Evolutionary conservation across 2,113 vertebrate genomes (phyloP), one percentile per base, ranked within the genome.

Genomic region (Ceuthmochares aereus): DNA sequence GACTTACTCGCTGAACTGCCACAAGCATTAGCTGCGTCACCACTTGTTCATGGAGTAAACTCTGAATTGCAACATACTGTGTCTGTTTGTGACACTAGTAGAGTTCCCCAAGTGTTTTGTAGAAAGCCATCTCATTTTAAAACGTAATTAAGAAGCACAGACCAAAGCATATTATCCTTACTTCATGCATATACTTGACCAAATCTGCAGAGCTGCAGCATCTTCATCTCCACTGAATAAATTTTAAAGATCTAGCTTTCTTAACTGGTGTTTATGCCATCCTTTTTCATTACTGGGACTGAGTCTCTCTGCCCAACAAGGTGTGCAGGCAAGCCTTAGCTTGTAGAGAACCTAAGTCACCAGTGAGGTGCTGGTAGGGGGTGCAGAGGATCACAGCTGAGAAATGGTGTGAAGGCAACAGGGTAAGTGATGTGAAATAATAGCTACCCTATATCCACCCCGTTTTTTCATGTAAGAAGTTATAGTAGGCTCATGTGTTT

Each of bases 401-500:
- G 62, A 64, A 55, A 37, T 0, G 0, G 10, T 51, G 9, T 27
- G 51, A 75, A 60, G 34, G 51, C 37, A 64, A n/a, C 26, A 22
- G 22, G 9, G 25, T 76, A 42, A 40, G 29, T 2, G 2, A 29
- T 47, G 12, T 27, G 42, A 68, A 77, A 45, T 47, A 64, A 37
- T 54, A 54, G 0, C 6, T 52, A 12, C 13, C 19, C 11, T 34
- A 0, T 21, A 22, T 52, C 34, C 8, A 1, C 11, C 27, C 27
- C 9, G 6, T 1, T 29, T 80, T 26, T 73, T 59, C 7, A 22
- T 67, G 21, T 55, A 47, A 47, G 54, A 74, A 60, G 47, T 47
- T 30, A 26, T 34, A 79, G 21, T 23, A 80, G 43, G 10, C 27
- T 72, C 22, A 55, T 55, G 22, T 0, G 1, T 62, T 77, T 93